These are phyloP conservation scores for Trinectes maculatus DNA, from an alignment of 2,113 vertebrate species.

Conservation along the genomic window DNA sequence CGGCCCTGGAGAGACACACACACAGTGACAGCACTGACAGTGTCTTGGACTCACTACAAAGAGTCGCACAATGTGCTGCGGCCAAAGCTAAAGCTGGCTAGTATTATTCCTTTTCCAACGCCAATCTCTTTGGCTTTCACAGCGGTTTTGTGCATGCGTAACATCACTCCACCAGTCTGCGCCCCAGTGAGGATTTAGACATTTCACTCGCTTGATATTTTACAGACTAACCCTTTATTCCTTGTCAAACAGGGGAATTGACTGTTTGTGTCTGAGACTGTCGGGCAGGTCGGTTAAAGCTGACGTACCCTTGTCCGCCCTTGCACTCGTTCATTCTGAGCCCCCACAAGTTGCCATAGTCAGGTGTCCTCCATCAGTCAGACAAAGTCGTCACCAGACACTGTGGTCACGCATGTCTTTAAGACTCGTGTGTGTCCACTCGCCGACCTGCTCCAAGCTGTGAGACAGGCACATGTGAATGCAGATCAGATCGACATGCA, in stretches of 20 bases:
- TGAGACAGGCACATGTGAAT: background rate
- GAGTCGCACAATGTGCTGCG: conserved; percentile 9
- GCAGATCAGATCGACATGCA: background rate
- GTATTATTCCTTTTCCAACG: background rate
- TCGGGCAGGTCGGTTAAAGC: background rate
- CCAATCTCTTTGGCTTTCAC: background rate
- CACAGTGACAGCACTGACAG: conserved; percentile 7
- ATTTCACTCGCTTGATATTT: background rate
- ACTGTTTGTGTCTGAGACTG: background rate
- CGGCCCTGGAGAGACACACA: conserved; percentile 3
- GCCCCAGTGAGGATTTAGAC: background rate
- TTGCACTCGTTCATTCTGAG: conserved; percentile 58
- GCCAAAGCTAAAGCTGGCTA: conserved; percentile 14
- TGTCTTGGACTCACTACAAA: conserved; percentile 37
- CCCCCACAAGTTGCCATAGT: conserved; percentile 43
- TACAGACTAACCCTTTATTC: background rate
- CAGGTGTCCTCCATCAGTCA: conserved; percentile 55
- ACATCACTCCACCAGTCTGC: background rate
- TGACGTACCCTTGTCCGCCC: conserved; percentile 66
- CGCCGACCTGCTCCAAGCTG: no score
- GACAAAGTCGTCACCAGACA: conserved; percentile 61
- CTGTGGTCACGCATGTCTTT: conserved; percentile 11
- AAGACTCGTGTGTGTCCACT: conserved; percentile 18
- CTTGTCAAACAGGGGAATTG: background rate
- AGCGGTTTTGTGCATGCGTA: conserved; percentile 5